A percentile compares a stretch with the other conserved stretches of the same genome.
phyloP scores from a whole-genome alignment of 2,113 vertebrate genomes.

The Scophthalmus maximus region DNA sequence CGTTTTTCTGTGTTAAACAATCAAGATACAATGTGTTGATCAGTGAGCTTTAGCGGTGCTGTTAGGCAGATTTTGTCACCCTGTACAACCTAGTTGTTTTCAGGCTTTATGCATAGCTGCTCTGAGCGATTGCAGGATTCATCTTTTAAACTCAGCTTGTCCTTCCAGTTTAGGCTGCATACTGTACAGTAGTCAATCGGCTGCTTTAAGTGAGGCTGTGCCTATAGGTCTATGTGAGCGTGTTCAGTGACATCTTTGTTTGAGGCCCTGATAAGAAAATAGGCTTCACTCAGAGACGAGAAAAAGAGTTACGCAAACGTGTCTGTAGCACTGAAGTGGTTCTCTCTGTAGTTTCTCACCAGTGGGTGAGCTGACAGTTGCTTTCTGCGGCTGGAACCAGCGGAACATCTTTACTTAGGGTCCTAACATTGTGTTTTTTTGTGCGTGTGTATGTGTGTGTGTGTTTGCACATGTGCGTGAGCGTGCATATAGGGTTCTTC shows the following conservation, averaged over 20 bases:
- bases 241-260: not conserved
- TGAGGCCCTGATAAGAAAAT: not conserved
- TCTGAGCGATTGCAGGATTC: too few species aligned
- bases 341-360: not conserved
- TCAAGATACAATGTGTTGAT: too few species aligned
- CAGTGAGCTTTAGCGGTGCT: too few species aligned
- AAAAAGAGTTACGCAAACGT: not conserved
- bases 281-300: not conserved
- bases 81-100: too few species aligned
- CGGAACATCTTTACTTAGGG: constrained; percentile 13
- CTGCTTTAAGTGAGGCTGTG: too few species aligned
- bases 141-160: too few species aligned
- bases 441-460: constrained; percentile 19
- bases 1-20: too few species aligned
- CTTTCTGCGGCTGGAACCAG: constrained; percentile 23
- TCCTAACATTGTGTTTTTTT: constrained; percentile 2
- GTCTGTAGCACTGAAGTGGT: not conserved
- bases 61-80: too few species aligned
- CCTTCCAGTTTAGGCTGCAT: too few species aligned
- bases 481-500: constrained; percentile 15
- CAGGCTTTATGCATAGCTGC: too few species aligned
- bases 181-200: too few species aligned
- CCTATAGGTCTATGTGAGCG: not conserved
- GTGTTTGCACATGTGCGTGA: too few species aligned
- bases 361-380: not conserved